Percentiles rank a stretch among this genome's conserved stretches.
Conservation (phyloP, 2,888 invertebrate genomes). For the Cheiracanthium punctorium region DNA sequence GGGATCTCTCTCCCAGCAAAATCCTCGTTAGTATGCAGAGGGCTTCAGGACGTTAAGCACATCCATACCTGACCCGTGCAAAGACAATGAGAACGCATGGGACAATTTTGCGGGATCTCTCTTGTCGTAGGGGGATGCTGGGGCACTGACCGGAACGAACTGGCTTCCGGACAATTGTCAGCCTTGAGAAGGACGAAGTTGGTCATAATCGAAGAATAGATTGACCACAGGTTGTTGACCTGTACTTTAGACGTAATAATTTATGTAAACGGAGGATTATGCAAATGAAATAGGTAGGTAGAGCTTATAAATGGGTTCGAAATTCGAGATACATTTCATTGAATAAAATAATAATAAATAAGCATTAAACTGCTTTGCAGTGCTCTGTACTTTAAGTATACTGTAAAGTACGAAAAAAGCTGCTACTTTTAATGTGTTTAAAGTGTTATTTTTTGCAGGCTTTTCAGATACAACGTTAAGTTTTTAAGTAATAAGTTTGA, state of each 20-base stretch:
- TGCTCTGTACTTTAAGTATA: too few species aligned
- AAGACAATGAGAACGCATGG: constrained; percentile 32
- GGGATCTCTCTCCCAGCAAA: neutral
- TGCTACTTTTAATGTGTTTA: too few species aligned
- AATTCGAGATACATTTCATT: too few species aligned
- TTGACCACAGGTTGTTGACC: constrained; percentile 51
- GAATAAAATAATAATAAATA: too few species aligned
- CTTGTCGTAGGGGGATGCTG: constrained; percentile 52
- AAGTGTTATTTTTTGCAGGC: too few species aligned
- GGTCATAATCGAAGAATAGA: constrained; percentile 21
- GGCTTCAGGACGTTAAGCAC: neutral
- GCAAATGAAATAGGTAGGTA: neutral
- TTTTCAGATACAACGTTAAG: too few species aligned
- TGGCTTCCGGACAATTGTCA: constrained; percentile 65
- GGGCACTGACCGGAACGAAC: constrained; percentile 62
- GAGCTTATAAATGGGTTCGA: too few species aligned
- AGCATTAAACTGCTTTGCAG: too few species aligned
- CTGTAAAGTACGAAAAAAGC: too few species aligned
- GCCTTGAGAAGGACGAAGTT: constrained; percentile 43
- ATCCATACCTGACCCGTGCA: constrained; percentile 34
- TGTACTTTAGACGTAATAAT: neutral
- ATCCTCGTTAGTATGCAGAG: constrained; percentile 40
- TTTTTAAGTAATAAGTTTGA: too few species aligned
- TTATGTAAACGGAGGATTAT: neutral
- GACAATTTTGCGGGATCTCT: constrained; percentile 1